These are phyloP conservation scores for Ailurus styani DNA, from an alignment of 2,113 vertebrate species.

Conservation along the genomic window DNA sequence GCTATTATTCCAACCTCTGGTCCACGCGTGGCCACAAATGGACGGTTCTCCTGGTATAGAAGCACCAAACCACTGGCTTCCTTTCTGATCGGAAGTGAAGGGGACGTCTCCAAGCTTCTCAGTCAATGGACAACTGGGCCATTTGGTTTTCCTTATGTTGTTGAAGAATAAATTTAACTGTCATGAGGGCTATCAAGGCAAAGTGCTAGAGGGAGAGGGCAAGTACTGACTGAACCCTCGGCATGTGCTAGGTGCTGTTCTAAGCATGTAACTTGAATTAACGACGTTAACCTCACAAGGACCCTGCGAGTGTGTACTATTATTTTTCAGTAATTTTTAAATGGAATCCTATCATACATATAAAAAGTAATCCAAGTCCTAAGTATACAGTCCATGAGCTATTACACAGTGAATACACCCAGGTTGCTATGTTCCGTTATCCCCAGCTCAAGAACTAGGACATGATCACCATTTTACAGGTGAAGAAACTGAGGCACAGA, in stretches of 20 bases:
- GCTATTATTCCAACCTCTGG: constrained; percentile 85
- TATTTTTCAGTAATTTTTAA: neutral
- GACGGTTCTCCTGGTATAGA: constrained; percentile 89
- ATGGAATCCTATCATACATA: neutral
- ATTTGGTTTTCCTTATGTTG: constrained; percentile 90
- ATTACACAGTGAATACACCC: neutral
- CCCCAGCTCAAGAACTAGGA: neutral
- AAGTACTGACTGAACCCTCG: neutral
- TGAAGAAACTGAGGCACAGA: neutral
- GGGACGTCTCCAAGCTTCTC: constrained; percentile 76
- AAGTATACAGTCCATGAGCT: neutral
- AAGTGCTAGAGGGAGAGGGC: neutral
- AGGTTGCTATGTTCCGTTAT: neutral
- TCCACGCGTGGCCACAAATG: constrained; percentile 87
- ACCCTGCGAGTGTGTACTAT: neutral
- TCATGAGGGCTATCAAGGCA: constrained; percentile 79
- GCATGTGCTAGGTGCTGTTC: neutral
- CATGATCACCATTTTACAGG: neutral
- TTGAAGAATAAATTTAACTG: constrained; percentile 92
- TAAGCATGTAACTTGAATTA: neutral
- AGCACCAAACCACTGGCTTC: constrained; percentile 90
- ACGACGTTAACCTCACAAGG: neutral
- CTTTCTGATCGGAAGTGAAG: constrained; percentile 74
- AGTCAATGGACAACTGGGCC: constrained; percentile 87
- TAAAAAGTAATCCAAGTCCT: neutral